Evolutionary conservation across 2,113 vertebrate genomes (phyloP).

Genomic region (Herpailurus yagouaroundi): DNA sequence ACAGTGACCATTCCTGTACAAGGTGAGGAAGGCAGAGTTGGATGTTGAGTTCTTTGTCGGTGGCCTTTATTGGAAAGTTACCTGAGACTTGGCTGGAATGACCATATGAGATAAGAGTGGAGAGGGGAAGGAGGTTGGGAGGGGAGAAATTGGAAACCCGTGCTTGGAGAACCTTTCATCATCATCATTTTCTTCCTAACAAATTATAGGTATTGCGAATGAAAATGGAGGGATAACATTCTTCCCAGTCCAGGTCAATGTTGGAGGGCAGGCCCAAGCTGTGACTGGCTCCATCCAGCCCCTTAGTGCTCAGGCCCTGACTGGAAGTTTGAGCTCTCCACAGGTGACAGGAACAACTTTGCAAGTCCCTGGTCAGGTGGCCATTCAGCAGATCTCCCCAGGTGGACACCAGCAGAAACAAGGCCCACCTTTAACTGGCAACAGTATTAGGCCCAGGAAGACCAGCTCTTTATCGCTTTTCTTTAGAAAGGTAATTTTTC

Average conservation of each 20-base stretch:
- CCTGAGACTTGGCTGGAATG: neutral
- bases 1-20: slow-evolving; percentile 91
- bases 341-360: slow-evolving; percentile 80
- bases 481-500: slow-evolving; percentile 87
- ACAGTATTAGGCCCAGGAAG: slow-evolving; percentile 68
- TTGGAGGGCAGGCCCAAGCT: slow-evolving; percentile 86
- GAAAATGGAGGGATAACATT: slow-evolving; percentile 95
- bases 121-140: rapidly evolving
- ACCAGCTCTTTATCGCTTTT: slow-evolving; percentile 86
- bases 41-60: neutral
- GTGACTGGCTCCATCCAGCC: slow-evolving; percentile 88
- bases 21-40: slow-evolving; percentile 78
- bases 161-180: neutral
- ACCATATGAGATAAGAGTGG: rapidly evolving
- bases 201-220: slow-evolving; percentile 92
- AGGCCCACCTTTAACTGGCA: slow-evolving; percentile 17
- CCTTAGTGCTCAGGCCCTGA: slow-evolving; percentile 85
- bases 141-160: neutral
- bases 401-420: slow-evolving; percentile 82
- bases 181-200: neutral
- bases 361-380: slow-evolving; percentile 85
- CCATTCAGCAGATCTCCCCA: slow-evolving; percentile 82
- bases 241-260: slow-evolving; percentile 90
- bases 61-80: neutral
- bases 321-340: slow-evolving; percentile 83